phyloP scores from a whole-genome alignment of 2,888 invertebrate species.

The Drosophila nigritarsus region DNA sequence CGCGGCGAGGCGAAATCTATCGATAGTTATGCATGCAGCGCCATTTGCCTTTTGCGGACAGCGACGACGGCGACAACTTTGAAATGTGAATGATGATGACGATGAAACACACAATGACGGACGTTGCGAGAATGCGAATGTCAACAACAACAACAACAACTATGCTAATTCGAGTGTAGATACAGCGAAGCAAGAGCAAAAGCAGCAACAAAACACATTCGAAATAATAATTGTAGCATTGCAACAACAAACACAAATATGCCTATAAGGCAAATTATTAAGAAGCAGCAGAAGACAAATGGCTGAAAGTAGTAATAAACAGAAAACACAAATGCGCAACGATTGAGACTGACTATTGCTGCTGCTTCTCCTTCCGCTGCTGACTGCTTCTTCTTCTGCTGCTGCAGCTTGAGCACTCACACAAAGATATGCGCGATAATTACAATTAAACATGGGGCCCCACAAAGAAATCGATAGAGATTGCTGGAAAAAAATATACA shows the following conservation, averaged over 20 bases:
- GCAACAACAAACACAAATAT: slow-evolving; percentile 35
- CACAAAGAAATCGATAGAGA: slow-evolving; percentile 80
- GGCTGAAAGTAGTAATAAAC: slow-evolving; percentile 34
- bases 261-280: slow-evolving; percentile 17
- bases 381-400: slow-evolving; percentile 11
- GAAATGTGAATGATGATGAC: slow-evolving; percentile 65
- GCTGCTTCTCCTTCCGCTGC: slow-evolving; percentile 41
- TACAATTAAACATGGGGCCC: slow-evolving; percentile 72
- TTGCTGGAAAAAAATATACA: slow-evolving; percentile 50
- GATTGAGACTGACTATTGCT: slow-evolving; percentile 49
- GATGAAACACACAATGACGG: slow-evolving; percentile 60
- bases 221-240: slow-evolving; percentile 79
- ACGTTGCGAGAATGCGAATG: slow-evolving; percentile 64
- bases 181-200: slow-evolving; percentile 48
- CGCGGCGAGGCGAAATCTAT: slow-evolving; percentile 46
- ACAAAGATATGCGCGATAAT: slow-evolving; percentile 53
- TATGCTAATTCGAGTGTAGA: slow-evolving; percentile 73
- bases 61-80: slow-evolving; percentile 52
- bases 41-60: slow-evolving; percentile 65
- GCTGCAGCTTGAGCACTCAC: slow-evolving; percentile 41
- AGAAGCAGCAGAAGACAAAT: slow-evolving; percentile 30
- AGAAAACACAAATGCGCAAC: slow-evolving; percentile 71
- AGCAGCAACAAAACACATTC: slow-evolving; percentile 67
- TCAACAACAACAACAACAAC: slow-evolving; percentile 37
- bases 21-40: slow-evolving; percentile 71